Evolutionary conservation across 1,140 invertebrate species (phyloP), one percentile per base, ranked within the genome.

Genomic region (Pteromalus puparum): DNA sequence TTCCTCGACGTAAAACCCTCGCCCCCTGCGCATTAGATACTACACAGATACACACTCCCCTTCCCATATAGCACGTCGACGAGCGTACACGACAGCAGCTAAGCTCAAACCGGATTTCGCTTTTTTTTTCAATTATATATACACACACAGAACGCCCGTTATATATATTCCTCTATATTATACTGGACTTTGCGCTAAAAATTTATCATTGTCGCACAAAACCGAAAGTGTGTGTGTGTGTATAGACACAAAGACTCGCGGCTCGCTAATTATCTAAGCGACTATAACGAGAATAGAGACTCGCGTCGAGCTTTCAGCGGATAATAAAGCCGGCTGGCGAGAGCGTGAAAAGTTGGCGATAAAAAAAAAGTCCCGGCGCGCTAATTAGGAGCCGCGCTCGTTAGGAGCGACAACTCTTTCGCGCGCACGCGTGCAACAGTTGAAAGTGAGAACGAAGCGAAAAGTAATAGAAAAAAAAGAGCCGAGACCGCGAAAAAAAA

Each of bases 71-170:
- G 30, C 72, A 30, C 34, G 18, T 9, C 34, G 34, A 10, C 18
- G 28, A n/a, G 61, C 12, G 30, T 34, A 34, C 9, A 42, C 38
- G 38, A 42, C 9, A 10, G 38, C 38, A 24, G 30, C 24, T 81
- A 85, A 85, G 83, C 34, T 81, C 78, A 73, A 85, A 85, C 74
- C 65, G 80, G 67, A 85, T 85, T 81, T 78, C 21, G 7, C 24
- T 78, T 73, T 85, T 75, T 82, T 78, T 78, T 46, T 84, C 65
- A 9, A 21, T 85, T 61, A 34, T 34, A 61, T 7, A 61, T 18
- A 15, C 53, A 61, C 18, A 61, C 12, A 15, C 53, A 61, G 18
- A 53, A 15, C 53, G 21, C 53, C 53, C 18, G 4, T 61, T 61
- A 61, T 53, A n/a, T n/a, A n/a, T 53, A 18, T 61, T 61, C 21